Evolutionary conservation across 2,797 vertebrate genomes (phyloP).

Genomic region (Rhadinocentrus ornatus): DNA sequence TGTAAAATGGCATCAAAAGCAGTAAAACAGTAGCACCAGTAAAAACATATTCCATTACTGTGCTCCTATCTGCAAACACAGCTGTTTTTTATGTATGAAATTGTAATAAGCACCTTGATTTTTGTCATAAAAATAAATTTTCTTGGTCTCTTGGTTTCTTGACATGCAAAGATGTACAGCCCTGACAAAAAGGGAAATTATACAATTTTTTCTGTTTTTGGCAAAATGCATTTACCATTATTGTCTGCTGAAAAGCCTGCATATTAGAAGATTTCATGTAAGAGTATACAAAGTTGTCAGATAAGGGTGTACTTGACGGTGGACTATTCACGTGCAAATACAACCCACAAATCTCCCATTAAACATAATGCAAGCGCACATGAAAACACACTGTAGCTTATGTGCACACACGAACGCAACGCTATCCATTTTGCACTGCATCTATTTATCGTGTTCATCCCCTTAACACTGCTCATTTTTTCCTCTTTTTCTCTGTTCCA

Average conservation of each 20-base stretch:
- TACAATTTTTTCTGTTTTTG: neutral
- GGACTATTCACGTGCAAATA: constrained; percentile 2
- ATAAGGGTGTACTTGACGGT: neutral
- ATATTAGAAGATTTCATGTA: neutral
- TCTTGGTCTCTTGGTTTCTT: constrained; percentile 4
- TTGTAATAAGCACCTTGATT: neutral
- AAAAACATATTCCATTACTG: neutral
- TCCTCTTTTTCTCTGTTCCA: constrained; percentile 47
- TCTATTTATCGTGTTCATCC: constrained; percentile 50
- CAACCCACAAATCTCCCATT: neutral
- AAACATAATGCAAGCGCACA: constrained; percentile 11
- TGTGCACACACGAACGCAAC: neutral
- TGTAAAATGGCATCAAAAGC: neutral
- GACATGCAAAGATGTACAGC: neutral
- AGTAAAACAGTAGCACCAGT: neutral
- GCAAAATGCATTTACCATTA: constrained; percentile 3
- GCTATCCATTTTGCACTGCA: constrained; percentile 34
- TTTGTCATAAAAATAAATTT: neutral
- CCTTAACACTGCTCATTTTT: constrained; percentile 41
- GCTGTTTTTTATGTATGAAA: neutral
- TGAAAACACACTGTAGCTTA: constrained; percentile 11
- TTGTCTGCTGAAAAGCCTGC: neutral
- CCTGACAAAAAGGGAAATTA: neutral
- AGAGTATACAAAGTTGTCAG: neutral
- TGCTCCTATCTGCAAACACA: neutral